Base-by-base conservation (phyloP, 2,113 vertebrate species). In the Gymnobelideus leadbeateri region DNA sequence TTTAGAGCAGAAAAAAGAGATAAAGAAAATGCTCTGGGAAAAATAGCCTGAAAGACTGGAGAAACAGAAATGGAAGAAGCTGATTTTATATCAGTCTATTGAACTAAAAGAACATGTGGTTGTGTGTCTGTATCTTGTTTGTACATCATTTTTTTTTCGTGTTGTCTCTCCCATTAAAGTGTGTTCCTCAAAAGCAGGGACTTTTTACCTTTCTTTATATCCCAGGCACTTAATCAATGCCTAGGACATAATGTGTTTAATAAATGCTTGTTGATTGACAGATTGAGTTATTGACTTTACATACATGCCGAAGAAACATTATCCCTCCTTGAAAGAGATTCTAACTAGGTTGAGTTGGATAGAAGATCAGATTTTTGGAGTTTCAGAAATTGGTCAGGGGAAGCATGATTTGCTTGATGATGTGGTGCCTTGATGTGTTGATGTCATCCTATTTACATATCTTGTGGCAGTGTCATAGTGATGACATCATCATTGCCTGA, bases 11-110 rank as follows among this genome's bases (percentile, higher is more conserved):
- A 14, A 89, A 77, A 3, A 93, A 91, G 3, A 0, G 21, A 90
- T 37, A 3, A 51, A 84, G 11, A 77, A 4, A 4, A 49, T 23
- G 93, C 19, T 10, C 61, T 92, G 55, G 54, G 28, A 23, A 91
- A 37, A 23, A 4, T 61, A 77, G 52, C 54, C 53, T 93, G 16
- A 4, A 46, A 93, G 92, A 89, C 28, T 3, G 43, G 31, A 91
- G 21, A 92, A 84, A 51, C 91, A 89, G 49, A 28, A 0, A 16
- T 90, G n/a, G 16, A 21, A 43, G 19, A 21, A 77, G 1, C 89
- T 94, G 91, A 95, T 93, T 96, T 89, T 16, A 55, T 51, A 43
- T 43, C 68, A 77, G 6, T 1, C 14, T 37, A 77, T 14, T 77
- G 68, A 77, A n/a, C 16, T 16, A 21, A 21, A 5, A 21, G 5